These are phyloP conservation scores for Pedionomus torquatus DNA, from an alignment of 2,113 vertebrate genomes.

Conservation along the genomic window DNA sequence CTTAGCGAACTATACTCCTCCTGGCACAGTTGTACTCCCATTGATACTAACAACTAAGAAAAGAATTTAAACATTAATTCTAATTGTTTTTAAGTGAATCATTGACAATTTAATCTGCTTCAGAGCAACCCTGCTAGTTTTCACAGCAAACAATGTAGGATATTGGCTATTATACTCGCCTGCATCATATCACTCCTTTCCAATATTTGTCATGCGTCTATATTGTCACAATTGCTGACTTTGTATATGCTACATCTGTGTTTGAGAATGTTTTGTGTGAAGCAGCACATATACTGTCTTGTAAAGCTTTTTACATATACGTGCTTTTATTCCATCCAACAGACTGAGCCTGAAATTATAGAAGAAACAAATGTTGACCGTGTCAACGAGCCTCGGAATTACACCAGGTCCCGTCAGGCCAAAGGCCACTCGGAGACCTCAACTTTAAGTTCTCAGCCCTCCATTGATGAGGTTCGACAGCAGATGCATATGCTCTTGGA, in stretches of 20 bases:
- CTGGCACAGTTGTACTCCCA: neutral
- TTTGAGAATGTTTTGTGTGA: neutral
- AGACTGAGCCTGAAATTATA: conserved; percentile 97
- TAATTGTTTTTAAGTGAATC: neutral
- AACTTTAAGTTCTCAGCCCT: conserved; percentile 97
- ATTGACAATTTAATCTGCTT: neutral
- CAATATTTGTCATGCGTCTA: rapidly evolving
- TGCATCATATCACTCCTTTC: neutral
- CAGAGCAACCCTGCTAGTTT: neutral
- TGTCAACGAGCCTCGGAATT: conserved; percentile 81
- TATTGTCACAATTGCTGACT: neutral
- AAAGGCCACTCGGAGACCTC: conserved; percentile 98
- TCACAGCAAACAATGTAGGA: neutral
- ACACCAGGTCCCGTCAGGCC: conserved; percentile 81
- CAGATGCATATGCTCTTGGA: conserved; percentile 99
- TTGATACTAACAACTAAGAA: neutral
- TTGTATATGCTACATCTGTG: neutral
- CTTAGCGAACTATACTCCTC: neutral
- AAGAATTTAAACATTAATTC: neutral
- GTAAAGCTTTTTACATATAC: neutral
- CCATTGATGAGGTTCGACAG: conserved; percentile 96
- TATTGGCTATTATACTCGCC: neutral
- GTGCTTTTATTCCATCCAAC: conserved; percentile 46
- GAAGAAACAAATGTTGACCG: conserved; percentile 95
- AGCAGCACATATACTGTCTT: neutral